Evolutionary conservation across 2,797 vertebrate species (phyloP).

Genomic region (Alcedo atthis): DNA sequence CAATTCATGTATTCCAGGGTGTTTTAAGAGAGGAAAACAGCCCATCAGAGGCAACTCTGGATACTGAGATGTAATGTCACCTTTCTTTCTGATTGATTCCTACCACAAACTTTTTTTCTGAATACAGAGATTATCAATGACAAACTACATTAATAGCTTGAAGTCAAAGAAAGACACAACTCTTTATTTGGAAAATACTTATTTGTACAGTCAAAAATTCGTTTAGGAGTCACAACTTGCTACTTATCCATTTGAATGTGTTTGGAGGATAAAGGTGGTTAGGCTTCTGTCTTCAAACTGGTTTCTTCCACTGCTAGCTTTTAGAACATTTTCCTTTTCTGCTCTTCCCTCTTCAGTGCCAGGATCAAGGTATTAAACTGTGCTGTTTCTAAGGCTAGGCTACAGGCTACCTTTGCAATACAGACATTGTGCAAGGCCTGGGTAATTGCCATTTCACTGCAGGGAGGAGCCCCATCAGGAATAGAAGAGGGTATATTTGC

Average conservation of each 20-base stretch:
- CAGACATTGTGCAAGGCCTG: conserved; percentile 55
- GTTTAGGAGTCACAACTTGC: not conserved
- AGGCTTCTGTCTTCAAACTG: conserved; percentile 1
- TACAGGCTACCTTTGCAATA: conserved; percentile 54
- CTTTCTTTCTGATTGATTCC: not conserved
- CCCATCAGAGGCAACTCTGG: not conserved
- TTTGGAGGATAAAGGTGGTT: conserved; percentile 4
- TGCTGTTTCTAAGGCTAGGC: conserved; percentile 14
- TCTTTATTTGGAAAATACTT: not conserved
- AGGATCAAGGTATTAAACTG: conserved; percentile 31
- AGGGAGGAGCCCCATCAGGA: conserved; percentile 27
- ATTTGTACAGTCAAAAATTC: not conserved
- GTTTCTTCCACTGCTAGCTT: not conserved
- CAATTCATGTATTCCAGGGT: not conserved
- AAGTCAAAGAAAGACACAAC: not conserved
- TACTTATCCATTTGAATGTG: not conserved
- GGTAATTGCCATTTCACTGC: conserved; percentile 46
- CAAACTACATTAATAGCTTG: not conserved
- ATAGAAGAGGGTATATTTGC: conserved; percentile 36
- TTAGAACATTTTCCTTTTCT: conserved; percentile 20
- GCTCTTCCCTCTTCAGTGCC: conserved; percentile 23
- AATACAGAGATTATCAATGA: not conserved
- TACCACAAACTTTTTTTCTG: not conserved
- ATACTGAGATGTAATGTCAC: not conserved
- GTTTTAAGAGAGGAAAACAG: not conserved